These are phyloP conservation scores for Pachymerium ferrugineum DNA, from an alignment of 2,888 invertebrate species.

Conservation along the genomic window DNA sequence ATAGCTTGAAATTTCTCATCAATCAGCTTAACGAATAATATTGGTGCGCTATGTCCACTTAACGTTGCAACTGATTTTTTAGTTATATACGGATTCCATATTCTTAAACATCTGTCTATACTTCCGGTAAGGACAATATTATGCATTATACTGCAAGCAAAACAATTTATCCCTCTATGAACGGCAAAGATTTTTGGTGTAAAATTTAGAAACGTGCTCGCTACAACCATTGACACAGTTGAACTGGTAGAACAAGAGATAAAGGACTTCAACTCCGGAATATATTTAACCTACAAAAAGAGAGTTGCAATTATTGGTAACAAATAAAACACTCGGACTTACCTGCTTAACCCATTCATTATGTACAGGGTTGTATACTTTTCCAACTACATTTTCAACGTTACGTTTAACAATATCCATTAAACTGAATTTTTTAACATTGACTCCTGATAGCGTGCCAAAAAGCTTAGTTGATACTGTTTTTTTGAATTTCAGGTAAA, in stretches of 20 bases:
- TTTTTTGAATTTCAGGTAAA: background rate
- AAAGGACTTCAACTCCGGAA: background rate
- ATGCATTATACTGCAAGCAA: background rate
- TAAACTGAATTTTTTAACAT: background rate
- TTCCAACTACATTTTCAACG: background rate
- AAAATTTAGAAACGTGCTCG: background rate
- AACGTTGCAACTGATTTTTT: background rate
- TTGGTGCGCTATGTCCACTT: conserved; percentile 18
- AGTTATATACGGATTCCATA: conserved; percentile 29
- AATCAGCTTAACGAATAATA: background rate
- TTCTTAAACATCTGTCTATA: conserved; percentile 18
- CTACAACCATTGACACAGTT: background rate
- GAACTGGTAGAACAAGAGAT: conserved; percentile 15
- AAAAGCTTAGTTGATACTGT: background rate
- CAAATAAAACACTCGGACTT: background rate
- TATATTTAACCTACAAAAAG: background rate
- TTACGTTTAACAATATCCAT: background rate
- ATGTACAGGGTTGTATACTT: background rate
- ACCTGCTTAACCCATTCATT: conserved; percentile 28
- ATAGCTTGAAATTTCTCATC: background rate
- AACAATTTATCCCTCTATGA: conserved; percentile 19
- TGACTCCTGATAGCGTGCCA: background rate
- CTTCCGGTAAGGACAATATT: background rate
- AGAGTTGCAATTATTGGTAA: background rate
- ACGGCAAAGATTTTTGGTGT: background rate